Evolutionary conservation across 2,797 vertebrate species (phyloP).

Genomic region (Tamandua tetradactyla): DNA sequence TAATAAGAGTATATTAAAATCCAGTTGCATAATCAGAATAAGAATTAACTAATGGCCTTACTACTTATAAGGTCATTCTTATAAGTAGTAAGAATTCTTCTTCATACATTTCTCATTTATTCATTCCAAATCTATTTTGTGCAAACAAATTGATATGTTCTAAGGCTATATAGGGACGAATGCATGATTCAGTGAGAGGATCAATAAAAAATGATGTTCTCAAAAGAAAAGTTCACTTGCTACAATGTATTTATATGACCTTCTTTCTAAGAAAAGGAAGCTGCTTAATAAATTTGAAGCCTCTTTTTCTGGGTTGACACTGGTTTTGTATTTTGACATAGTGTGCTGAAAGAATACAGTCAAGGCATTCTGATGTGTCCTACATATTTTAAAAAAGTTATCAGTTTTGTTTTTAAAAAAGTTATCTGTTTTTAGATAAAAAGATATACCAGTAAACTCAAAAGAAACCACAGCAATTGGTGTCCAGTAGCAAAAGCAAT

Average conservation of each 20-base stretch:
- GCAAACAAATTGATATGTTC: neutral
- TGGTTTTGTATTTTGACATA: conserved; percentile 26
- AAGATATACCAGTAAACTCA: conserved; percentile 42
- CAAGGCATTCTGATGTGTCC: neutral
- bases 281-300: neutral
- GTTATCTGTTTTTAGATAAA: conserved; percentile 29
- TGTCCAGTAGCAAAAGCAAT: neutral
- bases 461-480: neutral
- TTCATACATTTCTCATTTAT: neutral
- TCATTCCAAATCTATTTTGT: neutral
- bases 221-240: neutral
- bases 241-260: neutral
- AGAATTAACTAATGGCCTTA: neutral
- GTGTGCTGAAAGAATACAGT: neutral
- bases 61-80: conserved; percentile 3
- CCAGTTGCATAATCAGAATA: neutral
- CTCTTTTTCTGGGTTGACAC: neutral
- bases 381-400: conserved; percentile 6
- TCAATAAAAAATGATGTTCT: conserved; percentile 13
- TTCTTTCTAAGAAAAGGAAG: neutral
- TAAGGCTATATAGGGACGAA: neutral
- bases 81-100: too few relatives aligned
- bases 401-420: conserved; percentile 45
- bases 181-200: neutral
- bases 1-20: neutral